These are phyloP conservation scores for Numida meleagris DNA, from an alignment of 2,113 vertebrate species.

Conservation along the genomic window DNA sequence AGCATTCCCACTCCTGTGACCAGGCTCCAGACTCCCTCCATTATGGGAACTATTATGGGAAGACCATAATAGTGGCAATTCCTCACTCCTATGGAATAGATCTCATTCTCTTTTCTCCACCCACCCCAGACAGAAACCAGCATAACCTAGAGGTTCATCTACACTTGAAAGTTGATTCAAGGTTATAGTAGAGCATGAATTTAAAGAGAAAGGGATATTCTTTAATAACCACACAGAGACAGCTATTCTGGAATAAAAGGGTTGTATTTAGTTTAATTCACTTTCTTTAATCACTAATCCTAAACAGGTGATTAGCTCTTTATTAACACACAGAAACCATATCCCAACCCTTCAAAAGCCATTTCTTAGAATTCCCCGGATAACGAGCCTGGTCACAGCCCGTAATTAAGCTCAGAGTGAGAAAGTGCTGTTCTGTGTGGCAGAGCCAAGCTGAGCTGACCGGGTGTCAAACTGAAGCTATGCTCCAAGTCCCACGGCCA, in stretches of 20 bases:
- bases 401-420: not conserved
- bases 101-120: not conserved
- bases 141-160: not conserved
- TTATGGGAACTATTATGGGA: not conserved
- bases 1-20: not conserved
- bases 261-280: not conserved
- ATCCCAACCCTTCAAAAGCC: not conserved
- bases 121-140: not conserved
- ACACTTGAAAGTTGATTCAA: not conserved
- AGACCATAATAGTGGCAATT: not conserved
- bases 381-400: not conserved
- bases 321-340: not conserved
- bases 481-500: fast-evolving
- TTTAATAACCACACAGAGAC: not conserved
- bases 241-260: not conserved
- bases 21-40: not conserved
- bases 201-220: not conserved
- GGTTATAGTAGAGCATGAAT: not conserved
- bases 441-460: not conserved
- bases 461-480: not conserved
- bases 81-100: fast-evolving
- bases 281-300: not conserved
- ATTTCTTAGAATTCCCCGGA: not conserved
- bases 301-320: constrained; percentile 8
- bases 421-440: not conserved